phyloP scores from a whole-genome alignment of 2,113 vertebrate species.

The Pao palembangensis region DNA sequence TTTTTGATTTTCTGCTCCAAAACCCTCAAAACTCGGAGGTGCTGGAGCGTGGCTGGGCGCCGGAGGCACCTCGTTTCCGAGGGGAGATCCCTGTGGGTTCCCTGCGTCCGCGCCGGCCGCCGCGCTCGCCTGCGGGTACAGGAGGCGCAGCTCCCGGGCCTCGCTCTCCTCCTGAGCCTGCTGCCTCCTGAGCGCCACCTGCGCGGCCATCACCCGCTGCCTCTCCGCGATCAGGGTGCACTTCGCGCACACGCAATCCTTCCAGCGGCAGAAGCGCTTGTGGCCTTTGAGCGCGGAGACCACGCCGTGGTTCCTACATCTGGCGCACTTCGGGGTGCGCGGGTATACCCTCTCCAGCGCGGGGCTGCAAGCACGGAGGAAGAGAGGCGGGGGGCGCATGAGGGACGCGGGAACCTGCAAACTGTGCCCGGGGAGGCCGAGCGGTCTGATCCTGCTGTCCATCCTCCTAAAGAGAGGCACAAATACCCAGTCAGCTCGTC shows the following conservation, averaged over 20 bases:
- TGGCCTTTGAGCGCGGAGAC: conserved; percentile 91
- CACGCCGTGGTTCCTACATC: conserved; percentile 87
- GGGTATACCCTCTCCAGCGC: conserved; percentile 77
- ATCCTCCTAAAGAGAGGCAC: conserved; percentile 38
- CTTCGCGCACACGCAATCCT: conserved; percentile 86
- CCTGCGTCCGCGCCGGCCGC: conserved; percentile 42
- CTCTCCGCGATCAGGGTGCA: conserved; percentile 88
- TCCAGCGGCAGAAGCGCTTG: conserved; percentile 90
- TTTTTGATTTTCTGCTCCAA: conserved; percentile 51
- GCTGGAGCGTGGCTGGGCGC: conserved; percentile 6
- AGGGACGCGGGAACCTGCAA: conserved; percentile 71
- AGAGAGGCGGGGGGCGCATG: conserved; percentile 70
- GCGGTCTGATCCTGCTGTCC: conserved; percentile 68
- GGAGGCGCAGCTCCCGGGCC: conserved; percentile 72
- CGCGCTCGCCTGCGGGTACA: conserved; percentile 53
- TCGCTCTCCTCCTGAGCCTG: conserved; percentile 90
- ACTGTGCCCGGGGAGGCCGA: conserved; percentile 51
- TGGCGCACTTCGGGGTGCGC: conserved; percentile 85
- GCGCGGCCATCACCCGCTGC: conserved; percentile 90
- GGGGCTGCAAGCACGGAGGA: conserved; percentile 62
- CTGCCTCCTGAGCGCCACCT: conserved; percentile 87
- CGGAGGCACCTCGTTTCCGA: conserved; percentile 10
- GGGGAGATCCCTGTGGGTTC: conserved; percentile 28
- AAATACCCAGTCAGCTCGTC: background rate
- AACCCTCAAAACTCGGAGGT: conserved; percentile 50